A percentile compares a stretch with the other conserved stretches of the same genome.
Conservation (phyloP, 2,113 vertebrate species). For the Addax nasomaculatus region DNA sequence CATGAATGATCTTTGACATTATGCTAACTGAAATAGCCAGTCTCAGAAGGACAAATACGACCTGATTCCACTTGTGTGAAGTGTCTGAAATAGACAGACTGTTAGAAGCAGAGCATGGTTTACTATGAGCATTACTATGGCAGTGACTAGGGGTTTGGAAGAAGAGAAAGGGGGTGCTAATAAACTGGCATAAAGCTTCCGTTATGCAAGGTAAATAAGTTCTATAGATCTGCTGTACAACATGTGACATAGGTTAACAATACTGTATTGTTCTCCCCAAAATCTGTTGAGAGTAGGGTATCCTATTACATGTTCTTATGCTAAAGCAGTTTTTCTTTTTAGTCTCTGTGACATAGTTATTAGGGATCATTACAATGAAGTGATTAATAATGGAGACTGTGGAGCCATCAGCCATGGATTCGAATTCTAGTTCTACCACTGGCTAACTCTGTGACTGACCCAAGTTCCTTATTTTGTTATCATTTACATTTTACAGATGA, state of each 20-base stretch:
- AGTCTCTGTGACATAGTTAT: not conserved
- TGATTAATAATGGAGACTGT: not conserved
- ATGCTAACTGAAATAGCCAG: not conserved
- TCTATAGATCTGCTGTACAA: not conserved
- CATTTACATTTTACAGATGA: not conserved
- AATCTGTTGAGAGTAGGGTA: not conserved
- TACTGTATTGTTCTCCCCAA: not conserved
- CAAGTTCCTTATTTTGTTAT: conserved; percentile 11
- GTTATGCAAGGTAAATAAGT: not conserved
- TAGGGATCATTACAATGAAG: not conserved
- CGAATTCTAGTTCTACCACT: not conserved
- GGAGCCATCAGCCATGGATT: not conserved
- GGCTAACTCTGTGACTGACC: not conserved
- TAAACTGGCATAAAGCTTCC: not conserved
- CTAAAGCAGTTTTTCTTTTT: not conserved
- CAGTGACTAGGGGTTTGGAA: not conserved
- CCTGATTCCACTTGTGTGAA: not conserved
- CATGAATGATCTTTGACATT: not conserved
- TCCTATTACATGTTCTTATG: not conserved
- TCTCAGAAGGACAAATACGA: not conserved
- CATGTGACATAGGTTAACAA: not conserved
- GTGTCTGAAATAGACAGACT: not conserved
- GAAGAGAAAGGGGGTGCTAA: not conserved
- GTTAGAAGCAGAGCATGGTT: not conserved
- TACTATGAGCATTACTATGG: not conserved